Evolutionary conservation across 2,888 invertebrate genomes (phyloP), one percentile per base, ranked within the genome.

Genomic region (Epsilonema sp.): DNA sequence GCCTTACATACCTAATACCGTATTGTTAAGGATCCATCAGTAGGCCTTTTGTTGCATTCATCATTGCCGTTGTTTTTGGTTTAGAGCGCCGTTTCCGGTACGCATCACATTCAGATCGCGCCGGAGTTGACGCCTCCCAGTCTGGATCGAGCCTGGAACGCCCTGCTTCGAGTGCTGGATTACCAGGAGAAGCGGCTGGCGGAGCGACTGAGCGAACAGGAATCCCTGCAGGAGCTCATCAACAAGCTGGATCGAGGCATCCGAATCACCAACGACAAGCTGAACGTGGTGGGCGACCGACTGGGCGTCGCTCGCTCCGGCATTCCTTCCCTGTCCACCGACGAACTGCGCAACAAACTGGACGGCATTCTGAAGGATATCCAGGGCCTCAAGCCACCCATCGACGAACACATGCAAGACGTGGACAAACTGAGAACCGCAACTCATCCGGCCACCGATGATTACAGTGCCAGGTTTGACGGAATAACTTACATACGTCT

Each of bases 101-200:
- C 56, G 4, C 50, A 53, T n/a, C 52, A 54, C 23, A 50, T 53
- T 46, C 49, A 50, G n/a, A 52, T 58, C 37, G 67, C 67, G 36
- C 59, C 60, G 22, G 62, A 66, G 39, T 54, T 69, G 3, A 60
- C 62, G 44, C 61, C 66, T n/a, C 63, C 64, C 45, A 62, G 61
- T 42, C 55, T 70, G 45, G 62, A 61, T 45, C 54, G 65, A 26
- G 53, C 64, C 26, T 70, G 69, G 69, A 63, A 61, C 37, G 52
- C 51, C 23, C 51, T 61, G 44, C 42, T 55, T 37, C 51, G 54
- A 16, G 53, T 57, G 23, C 51, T 61, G 25, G 57, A 58, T 20
- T 42, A 55, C 19, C 45, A 59, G 19, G 53, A 55, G 40, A 53
- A 52, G 37, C 49, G 55, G 24, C 49, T 59, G 46, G 22, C 13